These are phyloP conservation scores for Yponomeuta malinellus DNA, from an alignment of 2,888 invertebrate genomes.

Conservation along the genomic window DNA sequence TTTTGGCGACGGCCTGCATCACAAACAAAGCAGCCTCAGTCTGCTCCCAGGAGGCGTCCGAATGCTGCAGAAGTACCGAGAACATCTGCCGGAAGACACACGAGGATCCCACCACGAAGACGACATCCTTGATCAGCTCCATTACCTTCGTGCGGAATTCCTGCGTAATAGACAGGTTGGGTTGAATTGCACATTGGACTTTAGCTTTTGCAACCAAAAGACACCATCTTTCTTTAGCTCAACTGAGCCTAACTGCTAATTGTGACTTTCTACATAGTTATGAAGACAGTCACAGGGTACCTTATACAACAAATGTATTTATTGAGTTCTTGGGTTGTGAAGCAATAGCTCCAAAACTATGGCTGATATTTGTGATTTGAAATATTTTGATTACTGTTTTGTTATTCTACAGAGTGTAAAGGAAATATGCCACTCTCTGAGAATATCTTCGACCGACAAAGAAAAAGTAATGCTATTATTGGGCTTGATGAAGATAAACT, in stretches of 20 bases:
- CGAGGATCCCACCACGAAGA: conserved; percentile 95
- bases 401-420: too few species aligned
- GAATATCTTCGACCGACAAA: too few species aligned
- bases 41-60: conserved; percentile 90
- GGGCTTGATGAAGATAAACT: too few species aligned
- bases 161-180: conserved; percentile 36
- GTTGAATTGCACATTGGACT: too few species aligned
- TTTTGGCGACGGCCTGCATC: conserved; percentile 96
- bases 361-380: too few species aligned
- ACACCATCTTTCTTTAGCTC: neutral
- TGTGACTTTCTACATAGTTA: neutral
- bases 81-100: conserved; percentile 95
- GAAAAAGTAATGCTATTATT: too few species aligned
- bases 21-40: conserved; percentile 96
- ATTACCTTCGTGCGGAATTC: conserved; percentile 90
- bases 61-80: conserved; percentile 77
- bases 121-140: conserved; percentile 96
- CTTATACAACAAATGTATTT: too few species aligned
- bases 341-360: too few species aligned
- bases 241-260: too few species aligned
- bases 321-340: too few species aligned
- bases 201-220: neutral
- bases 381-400: too few species aligned
- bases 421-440: too few species aligned
- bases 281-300: conserved; percentile 6